Evolutionary conservation across 2,888 invertebrate species (phyloP).

Genomic region (Andrena haemorrhoa): DNA sequence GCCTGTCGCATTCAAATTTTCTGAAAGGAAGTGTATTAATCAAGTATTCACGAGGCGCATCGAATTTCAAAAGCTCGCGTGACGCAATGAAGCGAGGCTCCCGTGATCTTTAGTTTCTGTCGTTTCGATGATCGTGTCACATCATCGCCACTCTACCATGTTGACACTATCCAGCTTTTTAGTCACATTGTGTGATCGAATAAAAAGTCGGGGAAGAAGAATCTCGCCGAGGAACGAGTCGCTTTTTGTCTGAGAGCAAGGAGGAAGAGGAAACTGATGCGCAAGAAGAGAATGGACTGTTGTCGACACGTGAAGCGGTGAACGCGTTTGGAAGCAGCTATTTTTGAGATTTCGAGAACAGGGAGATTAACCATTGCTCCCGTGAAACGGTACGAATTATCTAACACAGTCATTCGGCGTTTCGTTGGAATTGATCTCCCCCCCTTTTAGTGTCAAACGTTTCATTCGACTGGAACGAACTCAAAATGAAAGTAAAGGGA

Average conservation of each 20-base stretch:
- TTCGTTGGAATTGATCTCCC: background rate
- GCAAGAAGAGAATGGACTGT: background rate
- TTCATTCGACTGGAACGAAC: background rate
- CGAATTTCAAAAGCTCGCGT: too few species aligned
- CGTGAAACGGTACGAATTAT: too few species aligned
- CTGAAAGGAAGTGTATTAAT: too few species aligned
- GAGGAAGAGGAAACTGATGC: background rate
- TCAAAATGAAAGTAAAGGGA: background rate
- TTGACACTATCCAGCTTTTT: too few species aligned
- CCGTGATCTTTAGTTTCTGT: too few species aligned
- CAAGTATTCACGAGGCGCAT: too few species aligned
- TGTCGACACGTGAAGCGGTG: background rate
- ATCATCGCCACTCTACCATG: too few species aligned
- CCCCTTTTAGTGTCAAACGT: background rate
- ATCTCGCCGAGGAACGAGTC: background rate
- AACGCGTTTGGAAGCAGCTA: background rate
- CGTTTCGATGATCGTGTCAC: too few species aligned
- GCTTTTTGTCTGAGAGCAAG: background rate
- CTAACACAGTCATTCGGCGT: background rate
- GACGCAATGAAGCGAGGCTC: too few species aligned
- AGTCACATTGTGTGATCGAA: background rate
- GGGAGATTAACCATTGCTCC: background rate
- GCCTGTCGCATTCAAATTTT: too few species aligned
- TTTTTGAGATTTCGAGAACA: background rate
- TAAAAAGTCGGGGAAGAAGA: constrained; percentile 2